Evolutionary conservation across 1,140 invertebrate species (phyloP).

Genomic region (Popillia japonica): DNA sequence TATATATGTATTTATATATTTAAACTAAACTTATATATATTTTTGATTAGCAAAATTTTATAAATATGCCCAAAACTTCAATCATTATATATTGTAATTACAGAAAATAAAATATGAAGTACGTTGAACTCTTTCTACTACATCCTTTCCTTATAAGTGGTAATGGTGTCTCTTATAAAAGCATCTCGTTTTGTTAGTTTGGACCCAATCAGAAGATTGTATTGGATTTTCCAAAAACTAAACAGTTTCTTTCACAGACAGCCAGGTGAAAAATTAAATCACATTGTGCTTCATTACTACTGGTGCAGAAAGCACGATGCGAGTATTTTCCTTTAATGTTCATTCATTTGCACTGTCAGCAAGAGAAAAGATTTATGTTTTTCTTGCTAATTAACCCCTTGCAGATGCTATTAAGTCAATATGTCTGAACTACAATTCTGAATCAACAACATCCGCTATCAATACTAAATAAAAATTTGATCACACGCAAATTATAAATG

Average conservation of each 20-base stretch:
- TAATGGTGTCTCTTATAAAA: constrained; percentile 33
- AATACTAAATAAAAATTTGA: constrained; percentile 41
- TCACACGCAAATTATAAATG: constrained; percentile 27
- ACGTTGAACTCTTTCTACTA: constrained; percentile 16
- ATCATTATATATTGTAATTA: constrained; percentile 18
- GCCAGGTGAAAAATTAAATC: constrained; percentile 31
- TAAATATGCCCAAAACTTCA: constrained; percentile 11
- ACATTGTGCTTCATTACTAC: constrained; percentile 32
- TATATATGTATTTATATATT: constrained; percentile 23
- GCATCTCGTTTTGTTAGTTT: constrained; percentile 40
- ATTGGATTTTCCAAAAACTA: constrained; percentile 35
- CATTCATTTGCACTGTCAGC: constrained; percentile 51
- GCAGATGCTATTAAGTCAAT: background rate
- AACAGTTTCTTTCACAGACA: constrained; percentile 39
- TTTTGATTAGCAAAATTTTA: constrained; percentile 21
- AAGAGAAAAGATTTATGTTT: constrained; percentile 50
- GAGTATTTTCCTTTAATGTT: constrained; percentile 39
- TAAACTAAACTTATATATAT: background rate
- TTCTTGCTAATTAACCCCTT: constrained; percentile 42
- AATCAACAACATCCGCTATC: background rate
- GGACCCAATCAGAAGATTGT: constrained; percentile 41
- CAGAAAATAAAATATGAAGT: constrained; percentile 16
- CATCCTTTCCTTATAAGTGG: constrained; percentile 30
- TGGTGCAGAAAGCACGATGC: constrained; percentile 28
- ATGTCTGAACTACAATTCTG: background rate